Conservation (phyloP, 2,797 vertebrate species). For the Lateolabrax maculatus region DNA sequence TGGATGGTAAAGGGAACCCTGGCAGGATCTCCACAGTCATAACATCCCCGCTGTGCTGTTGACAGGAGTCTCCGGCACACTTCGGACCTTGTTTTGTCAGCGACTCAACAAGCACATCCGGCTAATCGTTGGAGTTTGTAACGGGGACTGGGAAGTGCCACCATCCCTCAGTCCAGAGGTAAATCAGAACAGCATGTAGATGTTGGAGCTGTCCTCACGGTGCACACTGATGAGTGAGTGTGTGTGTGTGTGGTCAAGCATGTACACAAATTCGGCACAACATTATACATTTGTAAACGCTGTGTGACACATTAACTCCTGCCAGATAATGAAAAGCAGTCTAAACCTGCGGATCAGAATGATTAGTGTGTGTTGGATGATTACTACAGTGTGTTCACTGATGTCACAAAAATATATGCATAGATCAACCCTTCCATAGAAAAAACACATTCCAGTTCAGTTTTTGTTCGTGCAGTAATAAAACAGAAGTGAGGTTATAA, state of each 20-base stretch:
- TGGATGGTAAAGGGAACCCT: slow-evolving; percentile 42
- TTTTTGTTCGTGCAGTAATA: neutral
- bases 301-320: neutral
- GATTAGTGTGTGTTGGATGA: neutral
- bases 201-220: slow-evolving; percentile 11
- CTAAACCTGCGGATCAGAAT: slow-evolving; percentile 6
- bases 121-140: slow-evolving; percentile 32
- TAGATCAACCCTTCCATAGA: slow-evolving; percentile 5
- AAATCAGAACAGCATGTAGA: slow-evolving; percentile 62
- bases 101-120: slow-evolving; percentile 61
- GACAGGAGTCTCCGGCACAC: slow-evolving; percentile 70
- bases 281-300: slow-evolving; percentile 38
- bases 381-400: neutral
- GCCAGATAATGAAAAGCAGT: slow-evolving; percentile 17
- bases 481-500: neutral
- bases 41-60: slow-evolving; percentile 66
- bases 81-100: slow-evolving; percentile 66
- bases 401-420: neutral
- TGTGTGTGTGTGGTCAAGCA: slow-evolving; percentile 16
- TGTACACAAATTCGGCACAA: slow-evolving; percentile 22
- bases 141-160: slow-evolving; percentile 46
- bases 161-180: slow-evolving; percentile 26
- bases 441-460: neutral
- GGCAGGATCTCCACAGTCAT: slow-evolving; percentile 57
- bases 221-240: neutral